phyloP scores from a whole-genome alignment of 2,888 invertebrate genomes.

The Pteria penguin region DNA sequence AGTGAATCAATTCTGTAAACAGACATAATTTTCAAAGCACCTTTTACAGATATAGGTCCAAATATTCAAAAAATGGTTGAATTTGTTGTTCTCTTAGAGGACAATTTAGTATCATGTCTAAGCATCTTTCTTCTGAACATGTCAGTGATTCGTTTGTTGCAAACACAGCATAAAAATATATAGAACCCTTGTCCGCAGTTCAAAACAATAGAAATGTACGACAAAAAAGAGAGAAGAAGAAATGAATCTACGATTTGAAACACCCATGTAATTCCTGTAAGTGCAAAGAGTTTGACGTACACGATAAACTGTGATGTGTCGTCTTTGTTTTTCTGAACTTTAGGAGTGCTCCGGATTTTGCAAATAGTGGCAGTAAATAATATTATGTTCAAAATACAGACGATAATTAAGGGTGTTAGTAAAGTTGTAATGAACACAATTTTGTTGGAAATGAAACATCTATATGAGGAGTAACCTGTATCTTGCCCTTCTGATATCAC shows the following conservation, averaged over 20 bases:
- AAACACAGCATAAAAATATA: conserved; percentile 60
- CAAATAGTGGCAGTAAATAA: conserved; percentile 22
- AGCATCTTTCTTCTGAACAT: too few species aligned
- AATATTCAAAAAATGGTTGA: too few species aligned
- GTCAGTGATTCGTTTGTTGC: conserved; percentile 56
- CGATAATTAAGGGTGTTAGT: conserved; percentile 10
- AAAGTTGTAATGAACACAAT: conserved; percentile 26
- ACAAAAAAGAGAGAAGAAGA: conserved; percentile 53
- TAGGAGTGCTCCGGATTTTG: conserved; percentile 48
- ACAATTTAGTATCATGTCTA: too few species aligned
- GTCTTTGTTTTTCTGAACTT: conserved; percentile 32
- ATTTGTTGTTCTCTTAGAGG: too few species aligned
- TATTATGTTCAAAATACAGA: conserved; percentile 25
- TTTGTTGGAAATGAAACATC: conserved; percentile 19
- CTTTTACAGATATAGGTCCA: too few species aligned
- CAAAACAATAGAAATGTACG: conserved; percentile 54
- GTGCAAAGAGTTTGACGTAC: conserved; percentile 61
- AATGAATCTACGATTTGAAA: conserved; percentile 62
- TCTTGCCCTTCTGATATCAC: background rate
- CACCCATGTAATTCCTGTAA: conserved; percentile 66
- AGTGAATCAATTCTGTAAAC: too few species aligned
- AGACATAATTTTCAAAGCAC: too few species aligned
- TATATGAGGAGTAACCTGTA: conserved; percentile 25
- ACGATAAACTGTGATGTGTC: conserved; percentile 54
- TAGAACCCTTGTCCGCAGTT: conserved; percentile 64